phyloP scores from a whole-genome alignment of 2,797 vertebrate species.

The Paguma larvata region DNA sequence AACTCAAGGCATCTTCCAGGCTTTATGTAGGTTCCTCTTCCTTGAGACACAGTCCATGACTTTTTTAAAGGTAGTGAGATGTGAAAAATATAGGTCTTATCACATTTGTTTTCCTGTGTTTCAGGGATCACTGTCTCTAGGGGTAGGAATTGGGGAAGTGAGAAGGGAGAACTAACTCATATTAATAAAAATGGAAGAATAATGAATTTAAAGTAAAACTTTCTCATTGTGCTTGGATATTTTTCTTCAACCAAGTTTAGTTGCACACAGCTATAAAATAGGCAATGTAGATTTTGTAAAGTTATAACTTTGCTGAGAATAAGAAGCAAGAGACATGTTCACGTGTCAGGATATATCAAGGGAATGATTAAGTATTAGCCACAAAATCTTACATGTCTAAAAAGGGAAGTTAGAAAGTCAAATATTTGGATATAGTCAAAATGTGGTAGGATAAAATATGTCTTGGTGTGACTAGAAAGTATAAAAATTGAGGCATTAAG shows the following conservation, averaged over 20 bases:
- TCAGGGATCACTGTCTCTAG: background rate
- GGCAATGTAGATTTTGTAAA: background rate
- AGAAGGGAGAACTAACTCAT: background rate
- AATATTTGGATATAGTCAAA: background rate
- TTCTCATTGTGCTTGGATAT: background rate
- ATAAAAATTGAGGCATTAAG: background rate
- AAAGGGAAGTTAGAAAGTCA: background rate
- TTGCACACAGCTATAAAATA: background rate
- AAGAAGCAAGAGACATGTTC: background rate
- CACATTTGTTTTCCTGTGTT: background rate
- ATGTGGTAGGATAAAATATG: background rate
- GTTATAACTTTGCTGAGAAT: background rate
- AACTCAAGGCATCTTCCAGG: background rate
- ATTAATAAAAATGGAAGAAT: background rate
- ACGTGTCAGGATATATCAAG: background rate
- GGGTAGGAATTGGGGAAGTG: rapidly evolving
- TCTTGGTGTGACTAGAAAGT: background rate
- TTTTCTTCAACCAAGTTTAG: background rate
- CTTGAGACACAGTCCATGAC: background rate
- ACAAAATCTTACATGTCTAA: background rate
- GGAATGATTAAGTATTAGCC: background rate
- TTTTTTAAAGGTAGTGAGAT: background rate
- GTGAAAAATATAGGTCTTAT: background rate
- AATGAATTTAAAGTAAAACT: background rate
- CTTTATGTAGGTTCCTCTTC: background rate